Base-by-base conservation (phyloP, 2,113 vertebrate species). In the Cairina moschata region DNA sequence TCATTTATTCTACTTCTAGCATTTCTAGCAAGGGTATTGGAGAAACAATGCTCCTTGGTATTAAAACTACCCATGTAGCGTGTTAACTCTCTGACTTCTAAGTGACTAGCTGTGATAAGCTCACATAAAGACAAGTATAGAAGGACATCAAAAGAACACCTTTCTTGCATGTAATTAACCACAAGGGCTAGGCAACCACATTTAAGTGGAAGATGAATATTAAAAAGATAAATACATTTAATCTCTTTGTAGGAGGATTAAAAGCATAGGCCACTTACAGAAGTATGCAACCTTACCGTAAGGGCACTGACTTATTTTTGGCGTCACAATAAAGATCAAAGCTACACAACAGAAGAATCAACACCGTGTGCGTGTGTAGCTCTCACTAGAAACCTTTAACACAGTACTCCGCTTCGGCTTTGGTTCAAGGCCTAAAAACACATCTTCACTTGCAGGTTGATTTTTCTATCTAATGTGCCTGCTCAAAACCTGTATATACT, bases 1-100 rank as follows among this genome's bases (percentile, higher is more conserved):
- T 79, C 44, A 90, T 82, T 96, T 93, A 87, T 77, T n/a, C 66
- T n/a, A 85, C 21, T 69, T 90, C 28, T 90, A 83, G 42, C 46
- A 72, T 78, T 78, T 90, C 67, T 59, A 88, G 6, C 36, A 69
- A 77, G 46, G 75, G 73, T 85, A 23, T 2, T 76, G 52, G 83
- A 90, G 85, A 75, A 63, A 48, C 21, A 48, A 3, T 46, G 25
- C 17, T 72, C 15, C 59, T 82, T 13, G 28, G 20, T 50, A 60
- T 10, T 86, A 90, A 77, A 95, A 91, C 25, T 62, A 73, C 11
- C 6, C 17, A 31, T 46, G 22, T 7, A 76, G 54, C 21, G 75
- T 8, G 22, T n/a, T 34, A 89, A 63, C 22, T 73, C 8, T 42
- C 21, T 31, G 73, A 32, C 18, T 62, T 62, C 36, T 62, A 38